A percentile compares a stretch with the other conserved stretches of the same genome.
Evolutionary conservation across 2,888 invertebrate genomes (phyloP).

Genomic region (Resseliella maxima): DNA sequence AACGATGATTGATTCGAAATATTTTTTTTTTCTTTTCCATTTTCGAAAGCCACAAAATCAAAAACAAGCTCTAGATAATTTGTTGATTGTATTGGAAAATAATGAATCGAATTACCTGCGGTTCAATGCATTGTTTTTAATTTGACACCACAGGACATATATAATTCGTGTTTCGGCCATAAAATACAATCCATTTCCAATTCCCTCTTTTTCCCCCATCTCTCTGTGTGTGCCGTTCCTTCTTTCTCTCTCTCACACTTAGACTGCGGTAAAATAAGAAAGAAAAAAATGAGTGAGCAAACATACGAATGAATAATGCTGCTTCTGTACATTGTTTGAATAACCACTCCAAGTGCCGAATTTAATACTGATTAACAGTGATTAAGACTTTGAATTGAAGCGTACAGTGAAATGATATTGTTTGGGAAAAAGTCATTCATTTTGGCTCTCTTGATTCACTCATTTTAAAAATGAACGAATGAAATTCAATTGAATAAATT

Average conservation of each 20-base stretch:
- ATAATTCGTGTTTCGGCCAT: not conserved
- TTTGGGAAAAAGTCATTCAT: slow-evolving; percentile 21
- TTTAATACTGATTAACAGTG: slow-evolving; percentile 49
- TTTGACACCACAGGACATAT: slow-evolving; percentile 53
- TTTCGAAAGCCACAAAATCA: slow-evolving; percentile 25
- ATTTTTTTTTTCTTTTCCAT: too few relatives aligned
- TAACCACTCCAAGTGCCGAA: not conserved
- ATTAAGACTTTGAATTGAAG: slow-evolving; percentile 22
- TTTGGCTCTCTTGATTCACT: not conserved
- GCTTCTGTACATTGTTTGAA: slow-evolving; percentile 24
- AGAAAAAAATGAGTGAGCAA: not conserved
- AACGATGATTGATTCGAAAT: slow-evolving; percentile 32
- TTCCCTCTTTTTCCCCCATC: not conserved
- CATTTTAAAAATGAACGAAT: not conserved
- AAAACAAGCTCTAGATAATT: slow-evolving; percentile 6
- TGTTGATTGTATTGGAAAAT: not conserved
- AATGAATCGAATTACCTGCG: slow-evolving; percentile 16
- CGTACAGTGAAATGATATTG: slow-evolving; percentile 3
- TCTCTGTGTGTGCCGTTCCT: too few relatives aligned
- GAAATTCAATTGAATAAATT: slow-evolving; percentile 54
- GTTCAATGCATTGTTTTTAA: slow-evolving; percentile 36
- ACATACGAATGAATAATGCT: slow-evolving; percentile 16
- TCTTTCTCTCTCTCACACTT: too few relatives aligned
- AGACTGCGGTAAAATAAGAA: not conserved
- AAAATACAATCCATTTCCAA: not conserved